Evolutionary conservation across 2,888 invertebrate species (phyloP).

Genomic region (Plagodis dolabraria): DNA sequence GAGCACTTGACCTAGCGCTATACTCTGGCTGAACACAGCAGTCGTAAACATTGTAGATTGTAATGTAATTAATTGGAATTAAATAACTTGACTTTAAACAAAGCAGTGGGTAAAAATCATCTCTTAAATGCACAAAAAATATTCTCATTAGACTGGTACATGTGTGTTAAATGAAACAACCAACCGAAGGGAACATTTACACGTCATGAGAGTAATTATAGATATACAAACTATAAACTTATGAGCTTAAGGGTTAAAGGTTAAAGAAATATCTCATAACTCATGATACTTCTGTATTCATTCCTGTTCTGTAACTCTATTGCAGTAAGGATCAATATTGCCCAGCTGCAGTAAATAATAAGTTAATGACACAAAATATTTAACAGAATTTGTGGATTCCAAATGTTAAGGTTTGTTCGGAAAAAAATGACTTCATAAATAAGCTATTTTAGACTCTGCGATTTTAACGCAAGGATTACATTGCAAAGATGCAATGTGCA

Average conservation of each 20-base stretch:
- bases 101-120: no score
- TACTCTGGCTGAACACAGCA: no score
- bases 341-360: constrained; percentile 26
- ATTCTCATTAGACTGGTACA: no score
- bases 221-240: constrained; percentile 65
- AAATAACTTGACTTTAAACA: no score
- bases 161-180: no score
- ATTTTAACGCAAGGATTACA: constrained; percentile 33
- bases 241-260: constrained; percentile 56
- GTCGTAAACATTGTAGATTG: no score
- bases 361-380: constrained; percentile 72
- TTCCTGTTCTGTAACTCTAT: constrained; percentile 26
- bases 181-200: constrained; percentile 42
- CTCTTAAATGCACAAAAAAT: no score
- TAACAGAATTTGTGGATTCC: constrained; percentile 36
- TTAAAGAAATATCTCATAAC: constrained; percentile 44
- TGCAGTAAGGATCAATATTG: constrained; percentile 40
- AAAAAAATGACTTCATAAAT: constrained; percentile 12
- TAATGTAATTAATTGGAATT: no score
- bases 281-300: constrained; percentile 18
- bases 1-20: no score
- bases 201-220: constrained; percentile 55
- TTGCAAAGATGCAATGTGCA: constrained; percentile 8
- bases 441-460: constrained; percentile 43
- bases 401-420: constrained; percentile 27